Base-by-base conservation (phyloP, 1,140 invertebrate genomes). In the Trinorchestia longiramus region DNA sequence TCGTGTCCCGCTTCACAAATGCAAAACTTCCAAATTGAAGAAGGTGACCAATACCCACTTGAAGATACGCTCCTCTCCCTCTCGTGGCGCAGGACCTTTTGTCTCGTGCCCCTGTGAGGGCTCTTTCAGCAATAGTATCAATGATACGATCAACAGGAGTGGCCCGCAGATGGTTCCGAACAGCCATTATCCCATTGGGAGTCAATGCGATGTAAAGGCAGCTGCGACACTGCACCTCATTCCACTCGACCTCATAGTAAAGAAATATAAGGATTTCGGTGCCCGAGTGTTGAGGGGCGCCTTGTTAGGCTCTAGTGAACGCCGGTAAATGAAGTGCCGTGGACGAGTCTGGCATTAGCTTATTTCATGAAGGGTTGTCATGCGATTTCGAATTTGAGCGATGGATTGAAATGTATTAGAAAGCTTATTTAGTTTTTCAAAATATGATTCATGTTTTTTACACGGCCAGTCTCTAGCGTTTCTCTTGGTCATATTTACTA, bases 181-280 rank as follows among this genome's bases (percentile, higher is more conserved):
- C 92, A 94, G 43, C 92, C 92, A 40, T 94, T 94, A 94, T 94
- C 92, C 92, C 44, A 94, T 94, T 94, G 92, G 92, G 92, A 94
- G 92, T 94, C 92, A 94, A 94, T 94, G 92, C 92, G 44, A 94
- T 94, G 92, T 94, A 94, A 94, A 94, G 43, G 92, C 92, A 94
- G 92, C 92, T 94, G 92, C 92, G 92, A 94, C 92, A 94, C 92
- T 94, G 11, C 44, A 94, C 43, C 92, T 94, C 92, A 94, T 94
- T 94, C 92, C 92, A 94, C 92, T 94, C 43, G 92, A 45, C 6
- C 19, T 94, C 43, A 40, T 94, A 44, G 44, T 40, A 94, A 43
- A 42, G 41, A 40, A 94, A 90, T 28, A 17, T 28, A 11, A 19
- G 88, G 88, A 42, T 90, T 90, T 41, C 41, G n/a, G 41, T 41